Evolutionary conservation across 2,797 vertebrate genomes (phyloP).

Genomic region (Scleropages formosus): DNA sequence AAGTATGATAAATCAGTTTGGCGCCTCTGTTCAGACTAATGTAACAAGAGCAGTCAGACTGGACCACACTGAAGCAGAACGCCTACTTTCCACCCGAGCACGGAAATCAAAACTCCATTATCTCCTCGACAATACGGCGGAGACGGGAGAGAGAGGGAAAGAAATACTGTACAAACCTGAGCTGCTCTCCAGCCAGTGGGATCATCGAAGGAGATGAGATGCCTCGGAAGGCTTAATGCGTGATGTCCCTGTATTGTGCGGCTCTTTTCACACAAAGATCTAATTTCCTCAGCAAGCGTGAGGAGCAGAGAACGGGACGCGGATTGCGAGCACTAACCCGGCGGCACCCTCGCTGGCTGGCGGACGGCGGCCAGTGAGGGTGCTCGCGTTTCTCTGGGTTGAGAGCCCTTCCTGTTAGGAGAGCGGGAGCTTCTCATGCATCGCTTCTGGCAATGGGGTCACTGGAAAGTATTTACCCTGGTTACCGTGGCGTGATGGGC

Average conservation of each 20-base stretch:
- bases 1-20: slow-evolving; percentile 38
- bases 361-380: not conserved
- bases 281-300: slow-evolving; percentile 4
- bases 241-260: not conserved
- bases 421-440: not conserved
- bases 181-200: slow-evolving; percentile 30
- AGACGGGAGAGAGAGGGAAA: not conserved
- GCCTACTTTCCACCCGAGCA: slow-evolving; percentile 38
- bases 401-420: slow-evolving; percentile 7
- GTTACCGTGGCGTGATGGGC: no score
- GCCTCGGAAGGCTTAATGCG: slow-evolving; percentile 29
- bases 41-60: slow-evolving; percentile 39
- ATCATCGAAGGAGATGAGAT: slow-evolving; percentile 22
- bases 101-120: slow-evolving; percentile 25
- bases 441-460: no score
- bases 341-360: not conserved
- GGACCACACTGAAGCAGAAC: slow-evolving; percentile 47
- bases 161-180: slow-evolving; percentile 42
- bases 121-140: not conserved
- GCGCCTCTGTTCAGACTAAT: slow-evolving; percentile 39
- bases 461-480: no score
- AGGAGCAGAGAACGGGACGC: no score
- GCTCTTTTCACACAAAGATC: slow-evolving; percentile 1
- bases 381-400: not conserved
- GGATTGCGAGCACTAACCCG: not conserved